Conservation (phyloP, 2,113 vertebrate genomes). For the Pangasianodon hypophthalmus region DNA sequence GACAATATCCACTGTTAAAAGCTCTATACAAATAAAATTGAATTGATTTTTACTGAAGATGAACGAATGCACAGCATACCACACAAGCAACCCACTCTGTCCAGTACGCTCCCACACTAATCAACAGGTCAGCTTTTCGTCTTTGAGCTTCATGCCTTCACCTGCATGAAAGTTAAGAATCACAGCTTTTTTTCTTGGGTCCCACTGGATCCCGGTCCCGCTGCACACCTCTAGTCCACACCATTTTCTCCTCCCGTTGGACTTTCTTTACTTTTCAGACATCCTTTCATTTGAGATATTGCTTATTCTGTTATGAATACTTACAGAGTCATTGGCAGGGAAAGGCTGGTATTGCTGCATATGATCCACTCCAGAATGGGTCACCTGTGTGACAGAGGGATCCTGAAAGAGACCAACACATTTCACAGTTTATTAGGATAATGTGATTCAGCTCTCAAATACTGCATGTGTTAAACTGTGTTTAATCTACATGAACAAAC, state of each 20-base stretch:
- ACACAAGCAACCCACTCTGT: background rate
- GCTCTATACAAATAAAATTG: no score
- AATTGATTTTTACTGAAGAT: no score
- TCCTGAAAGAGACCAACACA: constrained; percentile 75
- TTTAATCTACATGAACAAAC: background rate
- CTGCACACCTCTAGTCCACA: background rate
- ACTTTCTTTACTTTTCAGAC: background rate
- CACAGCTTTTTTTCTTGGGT: background rate
- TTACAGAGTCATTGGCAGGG: constrained; percentile 79
- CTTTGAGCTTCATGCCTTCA: background rate
- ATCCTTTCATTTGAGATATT: background rate
- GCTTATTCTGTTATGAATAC: constrained; percentile 3
- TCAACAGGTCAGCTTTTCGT: background rate
- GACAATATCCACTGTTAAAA: no score
- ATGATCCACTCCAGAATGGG: constrained; percentile 72
- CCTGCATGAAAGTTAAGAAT: background rate
- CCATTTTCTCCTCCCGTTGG: background rate
- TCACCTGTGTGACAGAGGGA: constrained; percentile 88
- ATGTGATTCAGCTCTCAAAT: background rate
- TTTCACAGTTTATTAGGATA: background rate
- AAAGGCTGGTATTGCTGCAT: constrained; percentile 88
- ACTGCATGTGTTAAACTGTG: no score
- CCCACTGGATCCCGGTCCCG: background rate
- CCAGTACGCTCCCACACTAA: background rate
- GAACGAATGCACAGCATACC: background rate